Base-by-base conservation (phyloP, 2,797 vertebrate genomes). In the Acomys russatus region DNA sequence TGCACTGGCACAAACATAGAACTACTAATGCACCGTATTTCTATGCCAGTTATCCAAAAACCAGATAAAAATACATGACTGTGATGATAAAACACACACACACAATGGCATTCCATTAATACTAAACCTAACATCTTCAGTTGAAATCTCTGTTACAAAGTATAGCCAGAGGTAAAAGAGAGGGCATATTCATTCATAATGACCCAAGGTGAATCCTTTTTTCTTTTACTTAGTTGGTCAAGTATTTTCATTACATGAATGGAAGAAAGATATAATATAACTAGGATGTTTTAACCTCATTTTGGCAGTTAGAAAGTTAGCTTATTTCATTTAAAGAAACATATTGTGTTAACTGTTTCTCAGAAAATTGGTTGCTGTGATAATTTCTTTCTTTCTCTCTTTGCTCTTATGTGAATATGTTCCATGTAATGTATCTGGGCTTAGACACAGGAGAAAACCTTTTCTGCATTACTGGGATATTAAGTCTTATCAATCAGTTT, bases 281-380 rank as follows among this genome's bases (percentile, higher is more conserved):
- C 10, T 61, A 33, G 11, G 38, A 20, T 91, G 22, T 63, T 49
- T 12, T 15, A 93, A 70, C 23, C 15, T 73, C 17, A 9, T 86
- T 89, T 54, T 86, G 8, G 82, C 23, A 85, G 12, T 90, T 64
- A 88, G 30, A 56, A 84, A 76, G 4, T 17, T 85, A 61, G 33
- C 2, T 15, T 54, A 70, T 83, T 78, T 83, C 56, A 87, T 12
- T 95, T 59, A 87, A 61, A 61, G 44, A 64, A 92, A 96, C 80
- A 0, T 76, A 30, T 71, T 79, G 74, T n/a, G 30, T 8, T 73
- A 85, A 77, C 54, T 61, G 0, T 14, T 78, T 82, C 56, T 94
- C 68, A n/a, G 82, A 90, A 73, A 49, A 33, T 54, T 83, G 23
- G 23, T 74, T 73, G 56, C 3, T 63, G 2, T n/a, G 23, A 56